Evolutionary conservation across 2,113 vertebrate species (phyloP).

Genomic region (Eubucco bourcierii): DNA sequence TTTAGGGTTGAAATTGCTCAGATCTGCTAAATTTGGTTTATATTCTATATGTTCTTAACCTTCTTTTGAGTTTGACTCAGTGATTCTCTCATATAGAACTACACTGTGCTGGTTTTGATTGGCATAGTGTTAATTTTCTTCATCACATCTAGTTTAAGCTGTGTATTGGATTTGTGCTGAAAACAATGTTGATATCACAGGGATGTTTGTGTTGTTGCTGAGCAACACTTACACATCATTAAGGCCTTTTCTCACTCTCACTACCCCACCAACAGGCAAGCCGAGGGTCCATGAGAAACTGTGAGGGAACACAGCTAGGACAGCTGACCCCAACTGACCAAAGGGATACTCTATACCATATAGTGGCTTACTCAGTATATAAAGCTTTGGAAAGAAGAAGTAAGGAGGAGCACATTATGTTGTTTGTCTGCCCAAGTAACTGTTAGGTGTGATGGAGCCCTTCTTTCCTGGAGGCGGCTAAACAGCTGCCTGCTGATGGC

Average conservation of each 20-base stretch:
- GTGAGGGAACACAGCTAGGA: neutral
- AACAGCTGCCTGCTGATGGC: neutral
- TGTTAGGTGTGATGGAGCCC: neutral
- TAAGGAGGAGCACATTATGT: neutral
- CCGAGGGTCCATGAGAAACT: neutral
- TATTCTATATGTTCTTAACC: no score
- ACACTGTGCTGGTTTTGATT: neutral
- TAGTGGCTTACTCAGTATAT: neutral
- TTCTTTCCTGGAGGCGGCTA: neutral
- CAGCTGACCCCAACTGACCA: neutral
- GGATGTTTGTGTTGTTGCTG: neutral
- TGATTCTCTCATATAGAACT: no score
- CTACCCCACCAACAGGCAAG: no score
- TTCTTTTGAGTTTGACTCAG: no score
- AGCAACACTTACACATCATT: neutral
- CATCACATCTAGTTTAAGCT: neutral
- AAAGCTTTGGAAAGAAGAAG: neutral
- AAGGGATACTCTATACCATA: neutral
- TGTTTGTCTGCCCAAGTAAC: neutral
- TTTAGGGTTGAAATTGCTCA: no score
- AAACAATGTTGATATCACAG: neutral
- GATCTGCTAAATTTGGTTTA: no score
- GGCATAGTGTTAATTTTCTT: neutral
- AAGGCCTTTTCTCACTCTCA: neutral
- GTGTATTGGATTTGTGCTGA: neutral